Conservation (phyloP, 2,888 invertebrate species). For the Augiades crinisus region DNA sequence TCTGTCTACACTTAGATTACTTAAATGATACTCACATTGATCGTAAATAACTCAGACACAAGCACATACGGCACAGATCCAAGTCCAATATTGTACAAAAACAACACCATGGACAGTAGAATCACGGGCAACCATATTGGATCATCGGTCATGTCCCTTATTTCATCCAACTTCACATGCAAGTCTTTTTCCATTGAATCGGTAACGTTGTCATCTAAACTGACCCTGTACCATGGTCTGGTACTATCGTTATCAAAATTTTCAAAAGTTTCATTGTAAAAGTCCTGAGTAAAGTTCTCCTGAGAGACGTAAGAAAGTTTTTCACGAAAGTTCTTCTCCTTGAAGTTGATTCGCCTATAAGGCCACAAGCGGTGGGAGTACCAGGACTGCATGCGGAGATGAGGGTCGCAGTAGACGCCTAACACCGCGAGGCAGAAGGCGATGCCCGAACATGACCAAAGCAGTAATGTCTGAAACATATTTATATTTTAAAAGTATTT, state of each 20-base stretch:
- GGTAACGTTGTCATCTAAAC: slow-evolving; percentile 39
- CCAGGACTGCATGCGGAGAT: slow-evolving; percentile 58
- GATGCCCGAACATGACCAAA: slow-evolving; percentile 71
- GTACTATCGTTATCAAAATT: slow-evolving; percentile 30
- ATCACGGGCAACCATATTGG: slow-evolving; percentile 62
- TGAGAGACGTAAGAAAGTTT: slow-evolving; percentile 30
- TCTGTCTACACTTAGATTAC: too few relatives aligned
- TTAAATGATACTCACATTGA: slow-evolving; percentile 72
- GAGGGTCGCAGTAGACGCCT: slow-evolving; percentile 70
- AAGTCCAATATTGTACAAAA: slow-evolving; percentile 70
- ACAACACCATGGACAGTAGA: slow-evolving; percentile 60
- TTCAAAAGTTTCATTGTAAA: slow-evolving; percentile 35
- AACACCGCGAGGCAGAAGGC: slow-evolving; percentile 65
- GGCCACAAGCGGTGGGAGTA: slow-evolving; percentile 58
- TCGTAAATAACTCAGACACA: slow-evolving; percentile 66
- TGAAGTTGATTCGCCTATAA: slow-evolving; percentile 43
- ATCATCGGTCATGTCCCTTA: slow-evolving; percentile 38
- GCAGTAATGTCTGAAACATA: slow-evolving; percentile 59
- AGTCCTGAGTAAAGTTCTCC: slow-evolving; percentile 38
- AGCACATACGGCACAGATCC: slow-evolving; percentile 75
- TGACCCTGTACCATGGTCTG: slow-evolving; percentile 39
- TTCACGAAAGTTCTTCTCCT: slow-evolving; percentile 40
- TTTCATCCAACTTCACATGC: slow-evolving; percentile 39
- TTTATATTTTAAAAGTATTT: neutral
- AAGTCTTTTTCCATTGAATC: slow-evolving; percentile 35